Evolutionary conservation across 1,140 invertebrate species (phyloP).

Genomic region (Contarinia nasturtii): DNA sequence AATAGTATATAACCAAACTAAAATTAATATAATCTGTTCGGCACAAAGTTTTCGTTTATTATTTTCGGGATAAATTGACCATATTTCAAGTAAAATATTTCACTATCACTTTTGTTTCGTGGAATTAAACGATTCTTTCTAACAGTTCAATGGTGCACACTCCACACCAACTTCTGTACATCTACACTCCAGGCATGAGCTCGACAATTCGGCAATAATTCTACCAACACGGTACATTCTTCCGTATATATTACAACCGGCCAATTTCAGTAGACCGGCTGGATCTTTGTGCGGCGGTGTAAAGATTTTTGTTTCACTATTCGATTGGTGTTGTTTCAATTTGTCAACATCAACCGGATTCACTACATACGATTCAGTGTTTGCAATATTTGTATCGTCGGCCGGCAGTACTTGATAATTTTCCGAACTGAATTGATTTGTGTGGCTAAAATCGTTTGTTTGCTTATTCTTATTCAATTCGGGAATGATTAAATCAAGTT

Average conservation of each 20-base stretch:
- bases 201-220: constrained; percentile 67
- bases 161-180: constrained; percentile 76
- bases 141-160: constrained; percentile 52
- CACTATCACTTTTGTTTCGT: no score
- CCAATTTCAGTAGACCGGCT: constrained; percentile 47
- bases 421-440: neutral
- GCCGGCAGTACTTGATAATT: neutral
- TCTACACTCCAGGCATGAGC: constrained; percentile 61
- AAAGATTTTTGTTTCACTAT: neutral
- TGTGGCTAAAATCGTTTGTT: neutral
- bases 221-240: constrained; percentile 70
- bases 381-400: neutral
- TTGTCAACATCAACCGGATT: constrained; percentile 3
- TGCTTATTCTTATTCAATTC: neutral
- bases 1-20: no score
- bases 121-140: constrained; percentile 11
- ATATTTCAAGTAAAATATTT: no score
- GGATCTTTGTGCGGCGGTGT: constrained; percentile 6
- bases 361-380: neutral
- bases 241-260: constrained; percentile 82
- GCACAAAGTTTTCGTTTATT: no score
- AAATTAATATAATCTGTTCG: no score
- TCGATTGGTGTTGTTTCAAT: constrained; percentile 2
- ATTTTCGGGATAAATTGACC: no score
- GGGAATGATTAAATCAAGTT: neutral